Base-by-base conservation (phyloP, 1,140 invertebrate species). In the Drosophila carrolli region DNA sequence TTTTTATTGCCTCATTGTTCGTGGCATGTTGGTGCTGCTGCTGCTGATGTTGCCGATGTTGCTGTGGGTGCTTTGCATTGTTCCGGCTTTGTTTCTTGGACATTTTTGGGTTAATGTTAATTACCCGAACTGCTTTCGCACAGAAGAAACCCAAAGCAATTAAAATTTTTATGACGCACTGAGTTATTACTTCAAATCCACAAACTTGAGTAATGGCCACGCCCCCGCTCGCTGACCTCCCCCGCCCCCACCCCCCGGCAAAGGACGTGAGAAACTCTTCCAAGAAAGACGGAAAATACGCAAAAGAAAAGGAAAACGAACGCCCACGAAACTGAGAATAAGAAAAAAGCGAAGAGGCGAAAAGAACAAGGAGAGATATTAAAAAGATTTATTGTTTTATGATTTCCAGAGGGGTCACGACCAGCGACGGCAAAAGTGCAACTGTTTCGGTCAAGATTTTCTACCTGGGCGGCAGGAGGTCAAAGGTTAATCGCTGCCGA, bases 121-220 rank as follows among this genome's bases (percentile, higher is more conserved):
- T 88, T 88, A 88, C 84, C 84, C 88, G 82, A 88, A 90, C 84
- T 88, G 84, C 84, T 88, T 88, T 89, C 84, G 84, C 83, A 88
- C 62, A 58, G 71, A 54, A 54, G 59, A 75, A 75, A 75, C 84
- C 84, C 84, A 88, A 88, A 88, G 84, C 84, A 88, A 88, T 88
- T 88, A 88, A 88, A 88, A 88, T 88, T 88, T 88, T 88, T 88
- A 88, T 88, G 84, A 88, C 84, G 84, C 85, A 90, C 84, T 90
- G 84, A 88, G 81, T 88, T 88, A 88, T 88, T 88, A 88, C 84
- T 89, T 80, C 76, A 88, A 88, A 88, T 88, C 84, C 84, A 88
- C 84, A 88, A 88, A 81, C 85, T 88, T 89, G 85, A 89, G 81
- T 88, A 88, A 88, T 88, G 80, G 68, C 79, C 68, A 76, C 80